These are phyloP conservation scores for Agrochola circellaris DNA, from an alignment of 2,888 invertebrate species.

Conservation along the genomic window DNA sequence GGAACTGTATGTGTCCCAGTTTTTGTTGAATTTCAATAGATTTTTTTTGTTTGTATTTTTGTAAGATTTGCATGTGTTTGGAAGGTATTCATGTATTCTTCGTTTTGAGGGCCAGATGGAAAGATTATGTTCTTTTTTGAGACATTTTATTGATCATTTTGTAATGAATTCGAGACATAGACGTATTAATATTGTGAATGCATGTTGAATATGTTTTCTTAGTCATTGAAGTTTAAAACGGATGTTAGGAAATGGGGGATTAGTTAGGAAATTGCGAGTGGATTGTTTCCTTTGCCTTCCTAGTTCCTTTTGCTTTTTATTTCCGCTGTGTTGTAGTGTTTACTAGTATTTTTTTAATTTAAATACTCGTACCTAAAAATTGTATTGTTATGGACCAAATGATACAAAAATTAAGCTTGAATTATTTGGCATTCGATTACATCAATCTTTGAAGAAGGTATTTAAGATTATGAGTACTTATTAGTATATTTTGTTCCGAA, in stretches of 20 bases:
- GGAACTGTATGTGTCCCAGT: constrained; percentile 49
- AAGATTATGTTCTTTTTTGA: constrained; percentile 29
- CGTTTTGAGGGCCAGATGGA: constrained; percentile 31
- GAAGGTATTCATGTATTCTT: constrained; percentile 52
- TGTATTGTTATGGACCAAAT: too few species aligned
- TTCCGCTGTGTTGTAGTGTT: constrained; percentile 13
- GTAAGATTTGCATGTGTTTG: constrained; percentile 33
- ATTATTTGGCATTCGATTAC: not conserved
- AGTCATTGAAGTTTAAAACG: constrained; percentile 1
- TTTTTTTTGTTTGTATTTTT: constrained; percentile 44
- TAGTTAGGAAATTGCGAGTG: constrained; percentile 26
- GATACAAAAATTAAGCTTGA: not conserved
- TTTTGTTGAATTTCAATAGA: constrained; percentile 57
- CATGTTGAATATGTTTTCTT: constrained; percentile 22
- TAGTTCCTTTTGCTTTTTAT: not conserved
- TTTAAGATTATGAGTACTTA: not conserved
- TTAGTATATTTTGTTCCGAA: not conserved
- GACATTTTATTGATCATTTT: constrained; percentile 36
- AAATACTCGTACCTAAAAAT: not conserved
- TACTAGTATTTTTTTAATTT: too few species aligned
- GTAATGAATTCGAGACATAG: constrained; percentile 27
- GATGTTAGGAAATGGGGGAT: constrained; percentile 25
- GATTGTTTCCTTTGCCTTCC: constrained; percentile 46
- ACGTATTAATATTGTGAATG: constrained; percentile 3
- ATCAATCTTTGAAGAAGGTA: too few species aligned